phyloP scores from a whole-genome alignment of 2,888 invertebrate genomes.

The Chaetoderma sp. region DNA sequence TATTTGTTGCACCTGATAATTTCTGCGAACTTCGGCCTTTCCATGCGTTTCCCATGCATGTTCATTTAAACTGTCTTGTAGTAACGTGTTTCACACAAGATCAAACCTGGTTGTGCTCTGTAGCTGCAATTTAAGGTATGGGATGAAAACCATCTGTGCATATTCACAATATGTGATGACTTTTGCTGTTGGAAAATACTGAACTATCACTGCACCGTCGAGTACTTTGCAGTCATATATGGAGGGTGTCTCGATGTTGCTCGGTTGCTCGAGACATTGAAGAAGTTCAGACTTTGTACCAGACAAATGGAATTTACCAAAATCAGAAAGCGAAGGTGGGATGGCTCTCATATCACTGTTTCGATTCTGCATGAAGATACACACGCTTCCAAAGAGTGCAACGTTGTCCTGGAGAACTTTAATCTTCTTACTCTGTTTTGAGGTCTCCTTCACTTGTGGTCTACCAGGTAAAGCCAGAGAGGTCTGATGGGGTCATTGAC shows the following conservation, averaged over 20 bases:
- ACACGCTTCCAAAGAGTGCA: conserved; percentile 18
- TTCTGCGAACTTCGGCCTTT: conserved; percentile 26
- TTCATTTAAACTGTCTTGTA: conserved; percentile 32
- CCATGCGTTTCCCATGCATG: conserved; percentile 30
- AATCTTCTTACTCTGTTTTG: conserved; percentile 17
- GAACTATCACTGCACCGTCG: conserved; percentile 35
- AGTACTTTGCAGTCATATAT: conserved; percentile 19
- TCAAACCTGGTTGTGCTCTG: conserved; percentile 26
- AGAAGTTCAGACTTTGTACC: conserved; percentile 20
- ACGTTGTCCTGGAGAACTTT: conserved; percentile 21
- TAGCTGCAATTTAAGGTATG: conserved; percentile 28
- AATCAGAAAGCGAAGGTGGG: conserved; percentile 22
- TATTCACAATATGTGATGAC: conserved; percentile 36
- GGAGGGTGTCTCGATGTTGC: not conserved
- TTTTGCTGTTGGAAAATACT: conserved; percentile 16
- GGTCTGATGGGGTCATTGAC: conserved; percentile 20
- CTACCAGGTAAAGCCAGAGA: conserved; percentile 14
- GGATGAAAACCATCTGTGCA: conserved; percentile 25
- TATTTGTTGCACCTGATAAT: too few relatives aligned
- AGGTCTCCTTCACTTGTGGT: conserved; percentile 8
- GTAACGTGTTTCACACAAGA: conserved; percentile 36
- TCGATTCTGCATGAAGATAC: conserved; percentile 15
- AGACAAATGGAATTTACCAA: conserved; percentile 16
- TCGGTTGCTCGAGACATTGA: not conserved
- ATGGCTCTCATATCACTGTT: conserved; percentile 12